Evolutionary conservation across 2,797 vertebrate species (phyloP).

Genomic region (Myotis vivesi): DNA sequence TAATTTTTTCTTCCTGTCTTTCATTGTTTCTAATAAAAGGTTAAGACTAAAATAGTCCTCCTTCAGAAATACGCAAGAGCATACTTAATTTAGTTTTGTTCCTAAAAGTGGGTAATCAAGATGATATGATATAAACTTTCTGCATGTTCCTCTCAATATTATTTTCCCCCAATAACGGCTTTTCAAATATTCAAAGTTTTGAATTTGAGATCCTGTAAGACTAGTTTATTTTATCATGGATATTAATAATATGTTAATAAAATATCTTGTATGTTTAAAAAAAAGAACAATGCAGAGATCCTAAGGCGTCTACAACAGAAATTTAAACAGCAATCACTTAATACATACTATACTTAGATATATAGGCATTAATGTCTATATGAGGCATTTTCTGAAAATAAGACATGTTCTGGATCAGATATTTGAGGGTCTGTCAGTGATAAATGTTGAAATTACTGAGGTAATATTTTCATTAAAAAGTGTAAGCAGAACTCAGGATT

Average conservation of each 20-base stretch:
- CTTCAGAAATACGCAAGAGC: neutral
- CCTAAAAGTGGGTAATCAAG: neutral
- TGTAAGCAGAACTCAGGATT: constrained; percentile 16
- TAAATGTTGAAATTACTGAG: neutral
- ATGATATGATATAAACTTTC: neutral
- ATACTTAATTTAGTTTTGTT: neutral
- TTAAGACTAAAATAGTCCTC: constrained; percentile 29
- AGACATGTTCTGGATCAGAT: neutral
- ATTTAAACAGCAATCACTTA: constrained; percentile 17
- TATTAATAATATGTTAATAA: constrained; percentile 3
- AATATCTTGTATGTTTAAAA: neutral
- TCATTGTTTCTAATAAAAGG: constrained; percentile 40
- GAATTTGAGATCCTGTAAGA: neutral
- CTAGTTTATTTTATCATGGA: neutral
- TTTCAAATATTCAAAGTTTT: constrained; percentile 29
- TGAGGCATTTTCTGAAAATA: neutral
- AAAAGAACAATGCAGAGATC: neutral
- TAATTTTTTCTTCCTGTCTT: constrained; percentile 3
- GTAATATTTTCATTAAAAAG: constrained; percentile 20
- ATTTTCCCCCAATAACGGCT: neutral
- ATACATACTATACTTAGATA: neutral
- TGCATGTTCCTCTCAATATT: neutral
- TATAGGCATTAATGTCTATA: neutral
- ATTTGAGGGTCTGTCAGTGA: neutral
- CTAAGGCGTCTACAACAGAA: neutral